Conservation (phyloP, 2,113 vertebrate genomes). For the Grammomys surdaster region DNA sequence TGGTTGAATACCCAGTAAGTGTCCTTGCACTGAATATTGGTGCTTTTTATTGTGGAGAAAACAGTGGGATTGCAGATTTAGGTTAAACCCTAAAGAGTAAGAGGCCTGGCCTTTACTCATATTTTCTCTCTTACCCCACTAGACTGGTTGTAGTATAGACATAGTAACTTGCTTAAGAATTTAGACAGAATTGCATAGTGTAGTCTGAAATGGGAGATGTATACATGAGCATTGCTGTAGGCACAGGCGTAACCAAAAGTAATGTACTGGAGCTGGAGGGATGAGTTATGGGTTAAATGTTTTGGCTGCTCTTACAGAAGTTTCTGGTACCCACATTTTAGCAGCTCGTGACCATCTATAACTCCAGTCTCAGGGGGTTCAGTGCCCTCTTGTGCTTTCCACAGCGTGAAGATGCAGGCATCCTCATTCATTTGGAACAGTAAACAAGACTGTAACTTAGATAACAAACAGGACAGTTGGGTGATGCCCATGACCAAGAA, state of each 20-base stretch:
- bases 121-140: background rate
- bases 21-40: slow-evolving; percentile 22
- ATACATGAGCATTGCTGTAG: background rate
- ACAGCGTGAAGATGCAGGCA: background rate
- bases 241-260: background rate
- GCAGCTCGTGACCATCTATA: background rate
- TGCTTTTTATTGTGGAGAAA: background rate
- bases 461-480: background rate
- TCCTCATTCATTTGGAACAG: background rate
- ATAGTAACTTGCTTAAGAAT: background rate
- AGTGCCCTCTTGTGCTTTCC: background rate
- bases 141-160: background rate
- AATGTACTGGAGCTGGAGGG: background rate
- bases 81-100: background rate
- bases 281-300: background rate
- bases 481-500: background rate
- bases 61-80: background rate
- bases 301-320: background rate
- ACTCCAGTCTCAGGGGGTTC: background rate
- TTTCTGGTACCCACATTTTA: background rate
- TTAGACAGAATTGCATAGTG: background rate
- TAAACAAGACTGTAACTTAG: background rate
- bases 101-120: background rate
- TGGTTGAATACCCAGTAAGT: slow-evolving; percentile 95
- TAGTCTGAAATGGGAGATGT: background rate